Evolutionary conservation across 2,888 invertebrate species (phyloP), one percentile per base, ranked within the genome.

Genomic region (Ectropis crepuscularia): DNA sequence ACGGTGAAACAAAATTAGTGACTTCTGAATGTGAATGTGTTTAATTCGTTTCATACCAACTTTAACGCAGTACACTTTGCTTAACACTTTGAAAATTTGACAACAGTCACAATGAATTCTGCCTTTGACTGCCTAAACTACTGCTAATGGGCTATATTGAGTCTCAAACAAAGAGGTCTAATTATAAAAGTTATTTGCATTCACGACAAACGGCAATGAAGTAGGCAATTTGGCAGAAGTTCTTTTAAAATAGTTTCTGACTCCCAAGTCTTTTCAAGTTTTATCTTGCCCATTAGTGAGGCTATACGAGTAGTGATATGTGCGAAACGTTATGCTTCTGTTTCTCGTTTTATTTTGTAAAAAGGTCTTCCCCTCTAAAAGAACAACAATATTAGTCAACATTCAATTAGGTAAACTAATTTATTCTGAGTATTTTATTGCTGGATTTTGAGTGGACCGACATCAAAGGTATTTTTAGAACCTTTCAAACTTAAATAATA

Each of bases 171-270:
- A 38, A 49, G 49, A 49, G 38, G 37, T 5, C 49, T 49, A 38
- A 49, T 49, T 49, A 49, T 38, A 7, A 49, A 47, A 49, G n/a
- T 49, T 37, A 6, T 46, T 46, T 8, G 36, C n/a, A 38, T 49
- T 38, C 49, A 38, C 57, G 41, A 39, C 48, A 41, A 46, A 28
- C 16, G 9, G 45, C 45, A 28, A 46, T n/a, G 49, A 49, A 49
- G 37, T 48, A 39, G 8, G 50, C 50, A 46, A 62, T 65, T 65
- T 64, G 48, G 48, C 48, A 51, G 61, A 39, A 60, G 57, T 54
- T 53, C 53, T 12, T 45, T 41, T 8, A 50, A 65, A 43, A 48
- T 63, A 49, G 46, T 62, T 28, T 16, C 16, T 53, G 49, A 57
- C 53, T 42, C 12, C 6, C 28, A 36, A 43, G 42, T 11, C 46